Evolutionary conservation across 2,888 invertebrate species (phyloP), one percentile per base, ranked within the genome.

Genomic region (Phyto melanocephala): DNA sequence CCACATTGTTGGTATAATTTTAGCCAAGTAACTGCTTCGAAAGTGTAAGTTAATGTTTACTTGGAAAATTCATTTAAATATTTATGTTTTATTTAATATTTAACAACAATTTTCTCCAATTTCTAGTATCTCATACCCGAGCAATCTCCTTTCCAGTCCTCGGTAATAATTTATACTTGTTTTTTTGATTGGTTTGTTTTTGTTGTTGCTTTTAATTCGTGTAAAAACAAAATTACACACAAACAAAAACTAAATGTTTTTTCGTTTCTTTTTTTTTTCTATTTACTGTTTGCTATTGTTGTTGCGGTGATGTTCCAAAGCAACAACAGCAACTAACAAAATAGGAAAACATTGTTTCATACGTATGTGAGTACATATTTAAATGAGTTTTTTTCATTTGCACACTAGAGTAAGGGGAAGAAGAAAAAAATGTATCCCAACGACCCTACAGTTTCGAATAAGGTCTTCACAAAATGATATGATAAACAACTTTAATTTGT

Each of bases 81-180:
- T 71, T 71, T 65, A 78, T 71, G 58, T 42, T 79, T 60, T 52
- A 72, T 79, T 71, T 65, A 79, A 60, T 72, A 79, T 72, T 79
- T 47, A 37, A 54, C 24, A 77, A 63, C 60, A 70, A 17, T 56
- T 77, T 63, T 17, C 62, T 8, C 28, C 3, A 28, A 28, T 15
- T 40, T 52, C 7, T n/a, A 24, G 8, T 37, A 37, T 11, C 8
- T 37, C 6, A 37, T 37, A 37, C 37, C 11, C n/a, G 47, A 24
- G 33, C 10, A 8, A 28, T 15, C 13, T 42, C 47, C 1, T 28
- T 20, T 47, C 15, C 22, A 56, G 2, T 60, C 5, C n/a, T 6
- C 22, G 15, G 2, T n/a, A 40, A 60, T 40, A 24, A 60, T 40
- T 60, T 24, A 40, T 10, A 15, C 15, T 62, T 28, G 5, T 24